Base-by-base conservation (phyloP, 2,113 vertebrate species). In the Gnathonemus longibarbis region DNA sequence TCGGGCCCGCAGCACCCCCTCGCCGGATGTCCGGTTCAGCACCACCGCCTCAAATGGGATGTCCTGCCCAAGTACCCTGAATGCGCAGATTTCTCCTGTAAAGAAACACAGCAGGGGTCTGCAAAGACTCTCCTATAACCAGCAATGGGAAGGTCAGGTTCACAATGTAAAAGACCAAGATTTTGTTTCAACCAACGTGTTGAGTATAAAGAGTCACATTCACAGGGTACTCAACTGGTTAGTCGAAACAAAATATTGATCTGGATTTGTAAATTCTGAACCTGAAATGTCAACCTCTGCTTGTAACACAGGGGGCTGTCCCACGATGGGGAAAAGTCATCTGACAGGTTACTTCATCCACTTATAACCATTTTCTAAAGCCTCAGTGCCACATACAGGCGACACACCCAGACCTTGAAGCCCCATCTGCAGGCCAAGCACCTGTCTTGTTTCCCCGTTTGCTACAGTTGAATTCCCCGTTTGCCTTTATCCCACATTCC, bases 41-140 rank as follows among this genome's bases (percentile, higher is more conserved):
- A 99, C 98, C 90, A 98, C 96, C 0, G 98, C 98, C 95, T 99
- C 97, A 0, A 99, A 99, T 2, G 98, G 98, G 89, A 95, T 96
- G 87, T 98, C 98, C 89, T 97, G 97, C 49, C 98, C 98, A 0
- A 97, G 97, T 94, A 99, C 98, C 96, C 98, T 98, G 94, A 99
- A 99, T 50, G 98, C 97, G 94, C 98, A 99, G 91, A 99, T 99
- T 94, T 99, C 98, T 91, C 98, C 98, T 99, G 92, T 19, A 94
- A 94, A 90, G 74, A 94, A 91, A 83, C 88, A 46, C 27, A 90
- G 88, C 88, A 1, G 58, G 88, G 8, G 6, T 49, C n/a, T 88
- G 49, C 49, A 48, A 27, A n/a, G 39, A 13, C 80, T 84, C 24
- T 84, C 39, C 39, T 83, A 7, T 39, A 83, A 83, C 19, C 77